Conservation (phyloP, 2,888 invertebrate genomes). For the Scaptomyza parva region DNA sequence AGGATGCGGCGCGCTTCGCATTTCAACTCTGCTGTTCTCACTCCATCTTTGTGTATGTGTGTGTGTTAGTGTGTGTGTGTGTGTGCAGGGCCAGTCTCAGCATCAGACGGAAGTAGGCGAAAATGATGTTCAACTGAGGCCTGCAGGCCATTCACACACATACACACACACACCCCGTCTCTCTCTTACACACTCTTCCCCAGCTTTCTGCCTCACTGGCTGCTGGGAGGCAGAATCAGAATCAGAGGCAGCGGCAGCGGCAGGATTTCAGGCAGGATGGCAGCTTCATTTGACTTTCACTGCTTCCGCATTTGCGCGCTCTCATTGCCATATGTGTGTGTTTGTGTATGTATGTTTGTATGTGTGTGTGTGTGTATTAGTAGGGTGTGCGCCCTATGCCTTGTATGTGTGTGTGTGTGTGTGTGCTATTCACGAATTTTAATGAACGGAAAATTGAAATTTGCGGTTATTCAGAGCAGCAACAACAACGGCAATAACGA, state of each 20-base stretch:
- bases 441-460: constrained; percentile 75
- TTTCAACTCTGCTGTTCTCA: constrained; percentile 11
- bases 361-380: constrained; percentile 5
- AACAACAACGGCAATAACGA: neutral
- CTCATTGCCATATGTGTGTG: constrained; percentile 14
- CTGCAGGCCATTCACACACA: constrained; percentile 31
- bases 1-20: constrained; percentile 46
- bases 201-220: constrained; percentile 6
- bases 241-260: neutral
- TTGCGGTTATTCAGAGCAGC: constrained; percentile 60
- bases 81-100: constrained; percentile 24
- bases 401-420: constrained; percentile 14
- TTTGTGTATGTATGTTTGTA: constrained; percentile 13
- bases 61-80: neutral
- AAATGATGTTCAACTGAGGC: constrained; percentile 55
- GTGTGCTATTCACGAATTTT: constrained; percentile 71
- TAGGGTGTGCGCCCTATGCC: constrained; percentile 19
- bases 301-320: constrained; percentile 56
- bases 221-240: constrained; percentile 7
- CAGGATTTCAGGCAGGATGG: constrained; percentile 22
- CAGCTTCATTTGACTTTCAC: constrained; percentile 59
- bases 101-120: constrained; percentile 57
- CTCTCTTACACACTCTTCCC: neutral
- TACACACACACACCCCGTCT: neutral
- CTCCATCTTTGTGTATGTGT: neutral